Base-by-base conservation (phyloP, 2,797 vertebrate species). In the Echeneis naucrates region DNA sequence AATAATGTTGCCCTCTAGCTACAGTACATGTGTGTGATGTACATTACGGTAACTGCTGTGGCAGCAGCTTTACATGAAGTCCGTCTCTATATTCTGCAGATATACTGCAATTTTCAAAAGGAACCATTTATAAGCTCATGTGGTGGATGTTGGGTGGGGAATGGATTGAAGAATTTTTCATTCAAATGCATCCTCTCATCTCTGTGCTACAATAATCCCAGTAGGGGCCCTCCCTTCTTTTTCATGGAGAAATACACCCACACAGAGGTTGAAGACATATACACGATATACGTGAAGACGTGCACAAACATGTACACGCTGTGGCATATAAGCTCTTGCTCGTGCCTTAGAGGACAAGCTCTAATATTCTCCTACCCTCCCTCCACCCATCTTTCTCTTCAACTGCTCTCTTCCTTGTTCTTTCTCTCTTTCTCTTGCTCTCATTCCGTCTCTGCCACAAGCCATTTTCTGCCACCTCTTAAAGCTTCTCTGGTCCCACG, bases 311-410 rank as follows among this genome's bases (percentile, higher is more conserved):
- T 24, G n/a, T 69, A 86, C 90, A 86, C 66, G 53, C 80, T 63
- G 75, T 90, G 89, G 84, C 89, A 89, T 92, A 93, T 91, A 87
- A 86, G 85, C 83, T 75, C 81, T 81, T 30, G 76, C 87, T 89
- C n/a, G 86, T 72, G 89, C 87, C 84, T 87, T 90, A 80, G 82
- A 92, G 90, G 90, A 91, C 89, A 80, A 81, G 73, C 82, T 89
- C 81, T 88, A 89, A 87, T 89, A 89, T 87, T 85, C 74, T n/a
- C n/a, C n/a, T n/a, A 76, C 78, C 68, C 69, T 80, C 79, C 73
- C 74, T 86, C 74, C 77, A 53, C 42, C 65, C 77, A 62, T 82
- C 77, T 65, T 75, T 65, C 81, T 82, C 78, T 74, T 81, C 78
- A 69, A 62, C 66, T 73, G 60, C 77, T 64, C 72, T 67, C 80